Base-by-base conservation (phyloP, 2,888 invertebrate genomes). In the Drosophila setosimentum region DNA sequence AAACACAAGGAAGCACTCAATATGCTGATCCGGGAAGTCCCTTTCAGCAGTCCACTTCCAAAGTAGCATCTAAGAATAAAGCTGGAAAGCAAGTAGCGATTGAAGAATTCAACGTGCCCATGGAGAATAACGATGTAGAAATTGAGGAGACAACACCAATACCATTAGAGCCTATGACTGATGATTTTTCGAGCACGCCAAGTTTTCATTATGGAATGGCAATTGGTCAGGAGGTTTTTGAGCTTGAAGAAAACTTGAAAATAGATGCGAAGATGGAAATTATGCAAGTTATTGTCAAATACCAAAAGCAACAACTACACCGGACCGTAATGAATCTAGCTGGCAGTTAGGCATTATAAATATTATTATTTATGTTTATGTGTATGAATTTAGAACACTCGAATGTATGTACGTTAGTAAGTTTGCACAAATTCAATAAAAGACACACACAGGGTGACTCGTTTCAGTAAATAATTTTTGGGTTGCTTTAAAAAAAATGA, bases 201-300 rank as follows among this genome's bases (percentile, higher is more conserved):
- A 78, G 76, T 27, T 78, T 72, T 27, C 78, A 78, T 33, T 78
- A 76, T 64, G 78, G 78, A 45, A 78, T 78, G 75, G 80, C 79
- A 0, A 33, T 80, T 61, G 79, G 80, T 11, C 80, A 80, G 49
- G 79, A 80, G 50, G 74, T 80, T n/a, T 80, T 71, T 27, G 79
- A 80, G 42, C 64, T 80, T 6, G 74, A 71, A 1, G 79, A 55
- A 27, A 74, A 37, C 18, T 64, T 80, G 4, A 80, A 74, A 55
- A 77, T 80, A 35, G 79, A 80, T 50, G 79, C 79, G 6, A 80
- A 80, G 27, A 74, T 80, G 77, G 79, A 80, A 64, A 80, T 80
- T 24, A 80, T 80, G 79, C 49, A 80, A 59, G 66, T 80, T 1
- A 77, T 80, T 62, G 80, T 74, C 27, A 80, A 77, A 48, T 80